Evolutionary conservation across 2,888 invertebrate genomes (phyloP).

Genomic region (Idaea aversata): DNA sequence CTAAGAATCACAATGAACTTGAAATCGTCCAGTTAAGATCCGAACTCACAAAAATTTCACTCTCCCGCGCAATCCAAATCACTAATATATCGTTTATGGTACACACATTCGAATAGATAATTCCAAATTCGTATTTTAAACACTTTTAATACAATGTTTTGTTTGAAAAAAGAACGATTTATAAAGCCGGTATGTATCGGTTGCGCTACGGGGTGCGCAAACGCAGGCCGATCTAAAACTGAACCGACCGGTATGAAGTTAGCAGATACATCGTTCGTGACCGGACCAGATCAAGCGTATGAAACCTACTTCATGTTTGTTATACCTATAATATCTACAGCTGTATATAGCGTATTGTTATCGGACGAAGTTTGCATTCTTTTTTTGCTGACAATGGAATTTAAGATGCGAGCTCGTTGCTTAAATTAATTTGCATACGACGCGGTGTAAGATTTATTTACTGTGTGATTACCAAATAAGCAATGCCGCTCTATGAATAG

Average conservation of each 20-base stretch:
- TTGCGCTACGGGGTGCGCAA: conserved; percentile 46
- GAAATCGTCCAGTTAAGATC: conserved; percentile 54
- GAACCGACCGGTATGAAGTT: conserved; percentile 72
- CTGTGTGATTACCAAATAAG: neutral
- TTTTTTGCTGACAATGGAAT: conserved; percentile 29
- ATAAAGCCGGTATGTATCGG: conserved; percentile 46
- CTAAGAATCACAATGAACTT: conserved; percentile 57
- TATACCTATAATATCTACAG: conserved; percentile 20
- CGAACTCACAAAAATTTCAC: conserved; percentile 57
- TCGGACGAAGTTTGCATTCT: conserved; percentile 26
- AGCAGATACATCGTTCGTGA: conserved; percentile 45
- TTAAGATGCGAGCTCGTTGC: conserved; percentile 11
- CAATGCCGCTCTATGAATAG: neutral
- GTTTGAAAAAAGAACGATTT: conserved; percentile 48
- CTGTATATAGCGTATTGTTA: conserved; percentile 34
- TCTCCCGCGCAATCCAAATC: conserved; percentile 17
- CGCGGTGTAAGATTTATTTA: neutral
- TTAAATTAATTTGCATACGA: conserved; percentile 4
- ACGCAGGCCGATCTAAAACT: conserved; percentile 69
- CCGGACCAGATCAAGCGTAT: conserved; percentile 46
- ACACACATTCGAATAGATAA: conserved; percentile 7
- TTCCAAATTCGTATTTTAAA: conserved; percentile 20
- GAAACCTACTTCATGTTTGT: conserved; percentile 24
- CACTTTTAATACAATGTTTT: conserved; percentile 28
- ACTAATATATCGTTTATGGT: conserved; percentile 5